A percentile compares a stretch with the other conserved stretches of the same genome.
Conservation (phyloP, 2,797 vertebrate species). For the Halcyon smyrnensis region DNA sequence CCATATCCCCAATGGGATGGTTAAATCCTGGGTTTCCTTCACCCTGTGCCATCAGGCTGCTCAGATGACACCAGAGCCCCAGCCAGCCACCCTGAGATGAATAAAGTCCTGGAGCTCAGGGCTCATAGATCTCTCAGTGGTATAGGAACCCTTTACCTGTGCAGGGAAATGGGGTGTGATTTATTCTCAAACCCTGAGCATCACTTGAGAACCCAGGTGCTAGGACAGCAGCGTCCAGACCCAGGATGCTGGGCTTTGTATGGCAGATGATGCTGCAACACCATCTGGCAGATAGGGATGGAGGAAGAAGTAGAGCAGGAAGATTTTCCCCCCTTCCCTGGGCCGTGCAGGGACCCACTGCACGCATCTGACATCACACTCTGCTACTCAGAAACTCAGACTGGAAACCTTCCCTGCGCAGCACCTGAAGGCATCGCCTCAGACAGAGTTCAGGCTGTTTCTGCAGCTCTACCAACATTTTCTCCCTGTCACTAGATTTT, state of each 20-base stretch:
- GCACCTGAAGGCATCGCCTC: background rate
- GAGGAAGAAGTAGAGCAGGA: background rate
- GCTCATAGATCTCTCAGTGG: background rate
- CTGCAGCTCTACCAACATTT: background rate
- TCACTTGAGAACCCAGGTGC: background rate
- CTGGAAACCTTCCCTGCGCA: background rate
- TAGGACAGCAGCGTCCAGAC: background rate
- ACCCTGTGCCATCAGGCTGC: background rate
- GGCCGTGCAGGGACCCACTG: fast-evolving
- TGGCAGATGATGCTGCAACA: background rate
- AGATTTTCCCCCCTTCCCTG: background rate
- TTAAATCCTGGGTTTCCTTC: background rate
- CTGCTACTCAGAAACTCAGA: background rate
- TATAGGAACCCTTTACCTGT: background rate
- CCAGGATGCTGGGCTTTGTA: background rate
- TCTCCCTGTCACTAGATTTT: background rate
- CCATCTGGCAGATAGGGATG: background rate
- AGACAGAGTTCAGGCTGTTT: background rate
- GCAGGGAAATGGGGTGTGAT: background rate
- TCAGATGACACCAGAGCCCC: background rate
- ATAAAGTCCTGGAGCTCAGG: background rate
- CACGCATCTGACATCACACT: background rate
- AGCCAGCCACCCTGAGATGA: background rate
- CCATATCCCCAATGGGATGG: background rate
- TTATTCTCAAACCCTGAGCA: background rate